Base-by-base conservation (phyloP, 2,888 invertebrate genomes). In the Myathropa florea region DNA sequence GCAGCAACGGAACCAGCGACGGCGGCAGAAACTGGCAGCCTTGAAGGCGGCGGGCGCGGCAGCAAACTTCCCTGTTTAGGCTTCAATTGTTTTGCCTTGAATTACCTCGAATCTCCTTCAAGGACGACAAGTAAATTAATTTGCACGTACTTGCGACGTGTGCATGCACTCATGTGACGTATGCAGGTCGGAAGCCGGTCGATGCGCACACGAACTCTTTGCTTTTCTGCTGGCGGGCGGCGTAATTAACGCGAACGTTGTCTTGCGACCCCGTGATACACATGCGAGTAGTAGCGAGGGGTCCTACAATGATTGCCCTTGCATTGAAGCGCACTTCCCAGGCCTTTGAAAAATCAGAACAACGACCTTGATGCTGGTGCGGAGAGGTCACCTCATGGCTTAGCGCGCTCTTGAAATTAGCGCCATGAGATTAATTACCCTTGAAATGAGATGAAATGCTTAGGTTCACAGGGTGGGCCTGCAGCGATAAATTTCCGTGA, bases 41-140 rank as follows among this genome's bases (percentile, higher is more conserved):
- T 59, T 10, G 26, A 63, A 63, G 53, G 39, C 39, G 6, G n/a
- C 39, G 46, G 18, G 18, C 18, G 18, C 53, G 46, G 36, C 64
- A 30, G 53, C 75, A 79, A 80, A 76, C 67, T 76, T 67, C 72
- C 60, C 59, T 82, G 73, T 85, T 81, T 78, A 65, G 73, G 85
- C 73, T 78, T 81, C 59, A 73, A 78, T 77, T 77, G 80, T 84
- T 80, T 65, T 82, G 59, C 77, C 46, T 23, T 36, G 63, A 80
- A 85, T 81, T 81, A 30, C 57, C 71, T 72, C 28, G 9, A 30
- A 68, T 68, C 30, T 63, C 46, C 77, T 81, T 78, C 85, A 85
- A 85, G 85, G 85, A 85, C 81, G 70, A 57, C 72, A 64, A 78
- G 85, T 53, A 82, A 82, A 81, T 85, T 81, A 85, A 82, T 85